These are phyloP conservation scores for Orthonyx spaldingii DNA, from an alignment of 2,113 vertebrate genomes.

Conservation along the genomic window DNA sequence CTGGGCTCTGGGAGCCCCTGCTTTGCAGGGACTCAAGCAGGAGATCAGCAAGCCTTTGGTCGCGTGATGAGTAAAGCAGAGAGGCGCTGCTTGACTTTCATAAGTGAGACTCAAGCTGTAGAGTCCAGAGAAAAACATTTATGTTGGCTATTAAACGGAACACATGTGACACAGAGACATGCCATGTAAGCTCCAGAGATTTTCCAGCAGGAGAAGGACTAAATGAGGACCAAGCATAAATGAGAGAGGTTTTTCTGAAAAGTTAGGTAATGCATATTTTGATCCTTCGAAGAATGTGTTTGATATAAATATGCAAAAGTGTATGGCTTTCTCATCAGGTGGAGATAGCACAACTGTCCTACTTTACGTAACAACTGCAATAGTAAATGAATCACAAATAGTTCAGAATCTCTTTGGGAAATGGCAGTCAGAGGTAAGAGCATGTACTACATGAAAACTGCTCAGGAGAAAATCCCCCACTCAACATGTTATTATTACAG, in stretches of 20 bases:
- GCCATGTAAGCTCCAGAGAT: conserved; percentile 1
- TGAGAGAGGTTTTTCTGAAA: neutral
- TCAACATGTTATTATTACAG: neutral
- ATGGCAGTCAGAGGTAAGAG: neutral
- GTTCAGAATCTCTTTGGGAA: neutral
- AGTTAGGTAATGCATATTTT: neutral
- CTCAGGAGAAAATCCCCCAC: neutral
- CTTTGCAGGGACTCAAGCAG: fast-evolving
- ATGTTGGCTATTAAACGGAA: conserved; percentile 35
- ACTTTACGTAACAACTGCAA: neutral
- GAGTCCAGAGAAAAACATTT: conserved; percentile 42
- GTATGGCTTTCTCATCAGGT: neutral
- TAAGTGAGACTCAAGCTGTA: conserved; percentile 3
- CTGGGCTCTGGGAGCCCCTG: neutral
- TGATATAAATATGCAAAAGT: neutral
- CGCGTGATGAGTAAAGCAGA: neutral
- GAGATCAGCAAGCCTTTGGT: neutral
- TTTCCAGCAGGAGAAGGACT: conserved; percentile 10
- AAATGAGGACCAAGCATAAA: neutral
- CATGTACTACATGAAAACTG: neutral
- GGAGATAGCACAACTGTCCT: neutral
- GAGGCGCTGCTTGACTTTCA: neutral
- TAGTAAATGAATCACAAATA: neutral
- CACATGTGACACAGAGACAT: neutral
- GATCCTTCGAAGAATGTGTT: neutral